phyloP scores from a whole-genome alignment of 2,797 vertebrate species.

The Onychomys leucogaster region DNA sequence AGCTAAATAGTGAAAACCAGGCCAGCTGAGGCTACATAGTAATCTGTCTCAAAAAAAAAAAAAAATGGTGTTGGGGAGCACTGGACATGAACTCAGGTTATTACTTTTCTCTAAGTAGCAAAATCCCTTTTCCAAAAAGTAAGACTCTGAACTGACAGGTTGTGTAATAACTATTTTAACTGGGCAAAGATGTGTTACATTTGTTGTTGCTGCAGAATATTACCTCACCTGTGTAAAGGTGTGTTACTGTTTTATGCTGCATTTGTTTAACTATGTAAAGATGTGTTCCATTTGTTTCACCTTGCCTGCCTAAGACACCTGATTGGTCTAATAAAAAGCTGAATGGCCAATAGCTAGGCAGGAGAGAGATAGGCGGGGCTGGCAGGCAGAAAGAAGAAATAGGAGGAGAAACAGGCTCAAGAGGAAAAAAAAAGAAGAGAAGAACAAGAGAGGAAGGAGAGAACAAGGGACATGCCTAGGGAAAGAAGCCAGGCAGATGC shows the following conservation, averaged over 20 bases:
- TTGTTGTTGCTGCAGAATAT: too few relatives aligned
- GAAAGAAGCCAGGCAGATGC: not conserved
- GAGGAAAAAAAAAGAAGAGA: not conserved
- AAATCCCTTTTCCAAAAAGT: slow-evolving; percentile 17
- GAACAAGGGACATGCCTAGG: not conserved
- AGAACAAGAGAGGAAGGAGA: not conserved
- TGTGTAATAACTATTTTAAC: not conserved
- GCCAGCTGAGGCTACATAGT: not conserved
- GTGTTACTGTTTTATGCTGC: too few relatives aligned
- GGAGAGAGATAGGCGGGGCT: not conserved
- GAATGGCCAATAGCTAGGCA: not conserved
- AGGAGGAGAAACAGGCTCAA: not conserved
- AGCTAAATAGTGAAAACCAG: not conserved
- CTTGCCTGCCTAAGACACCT: not conserved
- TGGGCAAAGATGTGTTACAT: not conserved
- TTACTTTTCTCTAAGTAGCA: not conserved
- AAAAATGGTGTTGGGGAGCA: not conserved
- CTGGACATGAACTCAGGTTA: not conserved
- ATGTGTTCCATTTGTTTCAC: not conserved
- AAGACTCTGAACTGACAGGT: not conserved
- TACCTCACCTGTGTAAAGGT: too few relatives aligned
- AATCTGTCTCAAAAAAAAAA: not conserved
- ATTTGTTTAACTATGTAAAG: not conserved
- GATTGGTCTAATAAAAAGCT: not conserved
- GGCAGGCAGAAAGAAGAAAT: not conserved